Evolutionary conservation across 2,888 invertebrate species (phyloP), one percentile per base, ranked within the genome.

Genomic region (Cenopis cana): DNA sequence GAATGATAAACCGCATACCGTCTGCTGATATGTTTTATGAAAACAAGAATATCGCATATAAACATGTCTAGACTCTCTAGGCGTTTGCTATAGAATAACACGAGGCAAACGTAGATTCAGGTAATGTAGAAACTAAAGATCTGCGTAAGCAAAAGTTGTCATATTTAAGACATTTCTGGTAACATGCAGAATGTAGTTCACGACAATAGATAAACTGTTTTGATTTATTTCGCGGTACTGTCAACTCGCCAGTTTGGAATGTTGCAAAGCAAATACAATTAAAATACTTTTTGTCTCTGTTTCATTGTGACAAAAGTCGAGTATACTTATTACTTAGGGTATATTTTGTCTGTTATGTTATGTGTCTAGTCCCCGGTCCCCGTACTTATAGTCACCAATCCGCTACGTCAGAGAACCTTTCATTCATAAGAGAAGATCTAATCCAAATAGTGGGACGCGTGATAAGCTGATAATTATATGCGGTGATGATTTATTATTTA

Each of bases 1-100:
- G 82, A 89, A 86, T 89, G 89, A 89, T 89, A 88, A 79, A 88
- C 83, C 82, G 82, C 89, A 88, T 77, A 75, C 82, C 78, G 83
- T 79, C 81, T 78, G 78, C 81, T 82, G 82, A 82, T 79, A 78
- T 84, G 82, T 85, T 88, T 85, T 80, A 79, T 80, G 82, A 82
- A 83, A 85, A 83, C 85, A 84, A 83, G 84, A 59, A 64, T 55
- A 65, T 46, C n/a, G 8, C 24, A 24, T 10, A 59, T 46, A 59
- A 41, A 46, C 59, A 52, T 29, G n/a, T n/a, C n/a, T n/a, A n/a
- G n/a, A n/a, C n/a, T n/a, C n/a, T 52, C 38, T 64, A 64, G 38
- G 33, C 20, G 36, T 24, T 55, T 5, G 65, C 12, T 46, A 64
- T 46, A 52, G 36, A 64, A 38, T n/a, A 29, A 11, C 46, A 49